Evolutionary conservation across 2,113 vertebrate species (phyloP).

Genomic region (Monopterus albus): DNA sequence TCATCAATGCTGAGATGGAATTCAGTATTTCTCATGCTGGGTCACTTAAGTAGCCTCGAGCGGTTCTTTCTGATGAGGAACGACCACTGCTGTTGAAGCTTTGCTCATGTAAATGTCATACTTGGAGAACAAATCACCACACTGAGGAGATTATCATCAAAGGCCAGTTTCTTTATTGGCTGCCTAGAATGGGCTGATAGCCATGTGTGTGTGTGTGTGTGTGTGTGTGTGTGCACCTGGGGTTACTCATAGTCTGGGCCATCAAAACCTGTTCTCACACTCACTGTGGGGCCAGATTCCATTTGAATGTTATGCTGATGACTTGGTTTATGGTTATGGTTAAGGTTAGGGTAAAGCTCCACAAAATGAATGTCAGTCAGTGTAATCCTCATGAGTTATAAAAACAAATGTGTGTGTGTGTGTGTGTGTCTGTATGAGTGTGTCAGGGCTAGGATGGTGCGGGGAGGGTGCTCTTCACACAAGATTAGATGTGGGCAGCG

Average conservation of each 20-base stretch:
- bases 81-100: background rate
- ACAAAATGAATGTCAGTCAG: too few relatives aligned
- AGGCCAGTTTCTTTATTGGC: constrained; percentile 32
- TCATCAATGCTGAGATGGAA: constrained; percentile 28
- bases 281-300: too few relatives aligned
- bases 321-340: too few relatives aligned
- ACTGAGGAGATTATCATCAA: constrained; percentile 44
- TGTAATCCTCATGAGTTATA: too few relatives aligned
- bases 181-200: constrained; percentile 12
- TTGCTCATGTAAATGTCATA: constrained; percentile 40
- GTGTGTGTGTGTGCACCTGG: too few relatives aligned
- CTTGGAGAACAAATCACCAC: constrained; percentile 40
- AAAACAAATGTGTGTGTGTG: too few relatives aligned
- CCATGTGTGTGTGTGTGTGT: too few relatives aligned
- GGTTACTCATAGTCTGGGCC: too few relatives aligned
- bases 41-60: constrained; percentile 20
- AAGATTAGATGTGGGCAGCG: constrained; percentile 68
- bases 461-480: constrained; percentile 56
- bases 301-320: too few relatives aligned
- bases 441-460: background rate
- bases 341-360: too few relatives aligned
- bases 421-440: too few relatives aligned
- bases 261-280: too few relatives aligned
- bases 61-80: constrained; percentile 31
- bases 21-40: constrained; percentile 4